These are phyloP conservation scores for Epinotia ramella DNA, from an alignment of 2,888 invertebrate species.

Conservation along the genomic window DNA sequence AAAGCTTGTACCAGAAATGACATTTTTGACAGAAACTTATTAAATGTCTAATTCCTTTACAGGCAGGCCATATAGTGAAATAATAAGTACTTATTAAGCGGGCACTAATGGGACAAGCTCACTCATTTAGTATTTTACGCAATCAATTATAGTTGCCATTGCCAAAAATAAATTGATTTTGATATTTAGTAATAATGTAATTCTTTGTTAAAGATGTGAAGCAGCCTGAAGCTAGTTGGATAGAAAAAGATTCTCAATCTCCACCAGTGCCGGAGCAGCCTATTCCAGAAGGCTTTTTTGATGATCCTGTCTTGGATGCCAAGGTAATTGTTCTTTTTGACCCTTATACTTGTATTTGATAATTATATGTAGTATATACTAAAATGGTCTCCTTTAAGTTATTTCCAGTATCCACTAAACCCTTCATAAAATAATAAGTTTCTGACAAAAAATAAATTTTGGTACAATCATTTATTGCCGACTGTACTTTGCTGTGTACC, in stretches of 20 bases:
- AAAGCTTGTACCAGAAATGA: too few relatives aligned
- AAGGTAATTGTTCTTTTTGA: slow-evolving; percentile 82
- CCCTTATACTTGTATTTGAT: slow-evolving; percentile 1
- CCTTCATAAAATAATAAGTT: not conserved
- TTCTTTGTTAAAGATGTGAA: slow-evolving; percentile 46
- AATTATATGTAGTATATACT: not conserved
- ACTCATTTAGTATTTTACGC: too few relatives aligned
- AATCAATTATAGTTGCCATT: too few relatives aligned
- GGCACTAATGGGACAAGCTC: too few relatives aligned
- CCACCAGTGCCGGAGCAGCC: slow-evolving; percentile 63
- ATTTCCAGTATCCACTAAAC: not conserved
- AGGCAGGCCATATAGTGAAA: too few relatives aligned
- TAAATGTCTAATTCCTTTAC: too few relatives aligned
- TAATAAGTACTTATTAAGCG: too few relatives aligned
- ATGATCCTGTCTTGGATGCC: slow-evolving; percentile 92
- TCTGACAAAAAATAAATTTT: too few relatives aligned
- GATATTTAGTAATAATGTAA: not conserved
- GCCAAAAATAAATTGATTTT: not conserved
- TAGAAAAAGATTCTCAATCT: slow-evolving; percentile 57
- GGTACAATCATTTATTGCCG: too few relatives aligned
- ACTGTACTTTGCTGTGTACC: too few relatives aligned
- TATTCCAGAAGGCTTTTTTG: slow-evolving; percentile 94
- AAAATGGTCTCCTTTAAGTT: not conserved
- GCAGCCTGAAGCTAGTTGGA: slow-evolving; percentile 65
- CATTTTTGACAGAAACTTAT: too few relatives aligned